Conservation (phyloP, 1,140 invertebrate species). For the Drosophila mojavensis region DNA sequence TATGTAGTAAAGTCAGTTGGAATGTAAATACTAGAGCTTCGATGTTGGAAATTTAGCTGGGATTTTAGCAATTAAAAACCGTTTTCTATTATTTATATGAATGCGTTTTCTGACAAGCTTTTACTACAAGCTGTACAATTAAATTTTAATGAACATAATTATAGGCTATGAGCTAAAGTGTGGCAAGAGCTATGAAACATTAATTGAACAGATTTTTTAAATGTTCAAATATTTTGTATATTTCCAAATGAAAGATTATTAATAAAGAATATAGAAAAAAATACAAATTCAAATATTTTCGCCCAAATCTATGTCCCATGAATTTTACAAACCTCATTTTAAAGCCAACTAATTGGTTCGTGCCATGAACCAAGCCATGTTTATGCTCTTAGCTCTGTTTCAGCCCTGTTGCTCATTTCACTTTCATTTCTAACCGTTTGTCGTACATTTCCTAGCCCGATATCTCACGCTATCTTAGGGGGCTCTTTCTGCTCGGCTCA, state of each 20-base stretch:
- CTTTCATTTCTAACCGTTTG: conserved; percentile 41
- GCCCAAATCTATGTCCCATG: too few species aligned
- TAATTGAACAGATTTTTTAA: too few species aligned
- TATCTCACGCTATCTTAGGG: conserved; percentile 37
- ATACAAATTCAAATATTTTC: too few species aligned
- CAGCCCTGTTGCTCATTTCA: conserved; percentile 18
- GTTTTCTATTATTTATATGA: background rate
- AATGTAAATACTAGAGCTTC: too few species aligned
- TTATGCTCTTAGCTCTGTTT: background rate
- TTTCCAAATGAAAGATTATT: too few species aligned
- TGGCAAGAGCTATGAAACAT: too few species aligned
- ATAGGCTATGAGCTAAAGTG: background rate
- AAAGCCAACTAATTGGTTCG: background rate
- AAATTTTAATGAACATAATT: background rate
- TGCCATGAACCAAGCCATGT: too few species aligned
- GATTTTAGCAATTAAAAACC: background rate
- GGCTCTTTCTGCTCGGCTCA: conserved; percentile 29
- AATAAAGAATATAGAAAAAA: too few species aligned
- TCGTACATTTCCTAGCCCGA: conserved; percentile 41
- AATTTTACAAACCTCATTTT: background rate
- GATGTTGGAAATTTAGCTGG: too few species aligned
- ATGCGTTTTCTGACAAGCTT: background rate
- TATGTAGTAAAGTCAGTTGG: too few species aligned
- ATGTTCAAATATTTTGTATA: too few species aligned
- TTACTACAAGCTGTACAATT: background rate